These are phyloP conservation scores for Tenebrio molitor DNA, from an alignment of 1,140 invertebrate species.

Conservation along the genomic window DNA sequence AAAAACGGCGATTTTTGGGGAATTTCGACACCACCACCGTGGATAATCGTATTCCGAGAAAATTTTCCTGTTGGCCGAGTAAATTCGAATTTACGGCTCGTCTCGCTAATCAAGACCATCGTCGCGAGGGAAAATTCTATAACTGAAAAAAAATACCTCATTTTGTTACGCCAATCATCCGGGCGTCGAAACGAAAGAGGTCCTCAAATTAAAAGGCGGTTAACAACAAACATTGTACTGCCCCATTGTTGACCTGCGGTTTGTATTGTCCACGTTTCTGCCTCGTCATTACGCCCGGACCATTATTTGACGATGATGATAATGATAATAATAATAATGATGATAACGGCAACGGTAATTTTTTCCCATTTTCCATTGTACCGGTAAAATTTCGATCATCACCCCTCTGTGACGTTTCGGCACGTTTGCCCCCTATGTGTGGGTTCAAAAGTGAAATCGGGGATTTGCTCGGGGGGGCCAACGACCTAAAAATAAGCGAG, in stretches of 20 bases:
- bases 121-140: slow-evolving; percentile 19
- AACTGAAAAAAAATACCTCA: slow-evolving; percentile 5
- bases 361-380: background rate
- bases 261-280: slow-evolving; percentile 32
- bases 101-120: slow-evolving; percentile 13
- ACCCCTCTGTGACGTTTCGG: background rate
- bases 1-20: slow-evolving; percentile 9
- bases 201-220: slow-evolving; percentile 39
- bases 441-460: slow-evolving; percentile 45
- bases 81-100: slow-evolving; percentile 30
- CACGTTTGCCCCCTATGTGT: slow-evolving; percentile 20
- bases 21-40: slow-evolving; percentile 14
- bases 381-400: slow-evolving; percentile 14
- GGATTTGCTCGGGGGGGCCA: slow-evolving; percentile 49
- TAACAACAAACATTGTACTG: slow-evolving; percentile 39
- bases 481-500: slow-evolving; percentile 56
- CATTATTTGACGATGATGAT: slow-evolving; percentile 28
- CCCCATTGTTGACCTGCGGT: slow-evolving; percentile 37
- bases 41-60: slow-evolving; percentile 18
- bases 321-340: slow-evolving; percentile 35
- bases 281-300: slow-evolving; percentile 14
- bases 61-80: slow-evolving; percentile 26
- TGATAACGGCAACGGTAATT: slow-evolving; percentile 14
- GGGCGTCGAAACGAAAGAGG: slow-evolving; percentile 19
- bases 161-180: slow-evolving; percentile 36